Evolutionary conservation across 2,797 vertebrate species (phyloP).

Genomic region (Telmatherina bonti): DNA sequence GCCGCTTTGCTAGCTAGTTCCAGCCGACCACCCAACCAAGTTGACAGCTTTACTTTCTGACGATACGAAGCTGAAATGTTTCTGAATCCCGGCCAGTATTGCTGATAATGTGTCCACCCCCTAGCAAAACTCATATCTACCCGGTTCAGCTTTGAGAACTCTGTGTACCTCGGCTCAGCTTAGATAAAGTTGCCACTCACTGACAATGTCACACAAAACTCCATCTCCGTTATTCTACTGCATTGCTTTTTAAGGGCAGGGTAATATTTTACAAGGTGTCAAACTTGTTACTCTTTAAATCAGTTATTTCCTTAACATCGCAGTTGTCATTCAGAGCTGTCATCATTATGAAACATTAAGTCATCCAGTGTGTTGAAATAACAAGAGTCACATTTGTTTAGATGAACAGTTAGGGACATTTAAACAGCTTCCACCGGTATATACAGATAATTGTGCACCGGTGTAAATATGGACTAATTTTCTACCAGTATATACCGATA

Average conservation of each 20-base stretch:
- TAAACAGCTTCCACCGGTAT: not conserved
- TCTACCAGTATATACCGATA: conserved; percentile 1
- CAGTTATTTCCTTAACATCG: not conserved
- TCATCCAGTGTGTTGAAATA: conserved; percentile 10
- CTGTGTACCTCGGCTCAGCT: conserved; percentile 41
- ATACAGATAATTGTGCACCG: not conserved
- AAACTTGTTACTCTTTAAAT: conserved; percentile 14
- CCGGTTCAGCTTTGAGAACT: conserved; percentile 48
- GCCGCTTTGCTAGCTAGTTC: conserved; percentile 59
- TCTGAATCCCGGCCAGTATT: conserved; percentile 17
- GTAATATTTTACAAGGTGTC: conserved; percentile 18
- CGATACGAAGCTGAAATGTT: conserved; percentile 15
- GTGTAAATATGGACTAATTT: conserved; percentile 15
- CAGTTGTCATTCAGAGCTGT: conserved; percentile 24
- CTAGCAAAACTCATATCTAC: conserved; percentile 53
- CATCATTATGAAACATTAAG: conserved; percentile 23
- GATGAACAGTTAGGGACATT: conserved; percentile 15
- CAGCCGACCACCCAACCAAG: conserved; percentile 55
- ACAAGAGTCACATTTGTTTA: conserved; percentile 31
- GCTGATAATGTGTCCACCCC: conserved; percentile 21
- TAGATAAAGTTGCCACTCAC: conserved; percentile 58
- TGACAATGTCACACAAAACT: conserved; percentile 50
- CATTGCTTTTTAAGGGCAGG: conserved; percentile 16
- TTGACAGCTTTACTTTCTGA: conserved; percentile 57
- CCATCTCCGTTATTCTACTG: conserved; percentile 4